Conservation (phyloP, 2,888 invertebrate genomes). For the Patella caerulea region DNA sequence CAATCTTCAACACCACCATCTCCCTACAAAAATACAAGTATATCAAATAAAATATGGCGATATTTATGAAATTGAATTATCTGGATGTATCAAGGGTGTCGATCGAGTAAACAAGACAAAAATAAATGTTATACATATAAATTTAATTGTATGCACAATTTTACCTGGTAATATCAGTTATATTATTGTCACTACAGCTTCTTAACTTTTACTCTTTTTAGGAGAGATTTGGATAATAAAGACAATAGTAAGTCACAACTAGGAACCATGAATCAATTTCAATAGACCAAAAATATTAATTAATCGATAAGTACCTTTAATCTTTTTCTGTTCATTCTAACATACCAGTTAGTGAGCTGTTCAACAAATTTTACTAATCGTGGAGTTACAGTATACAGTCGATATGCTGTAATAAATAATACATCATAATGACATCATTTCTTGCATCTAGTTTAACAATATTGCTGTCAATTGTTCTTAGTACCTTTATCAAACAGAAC, state of each 20-base stretch:
- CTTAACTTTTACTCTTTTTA: not conserved
- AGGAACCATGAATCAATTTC: not conserved
- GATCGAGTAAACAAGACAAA: too few species aligned
- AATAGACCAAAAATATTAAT: not conserved
- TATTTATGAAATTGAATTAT: too few species aligned
- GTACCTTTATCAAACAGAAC: too few species aligned
- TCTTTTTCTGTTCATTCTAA: slow-evolving; percentile 94
- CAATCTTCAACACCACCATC: slow-evolving; percentile 87
- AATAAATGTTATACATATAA: too few species aligned
- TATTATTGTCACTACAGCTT: too few species aligned
- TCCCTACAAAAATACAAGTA: slow-evolving; percentile 75
- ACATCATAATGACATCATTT: too few species aligned
- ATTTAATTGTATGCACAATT: too few species aligned
- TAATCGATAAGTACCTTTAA: slow-evolving; percentile 77
- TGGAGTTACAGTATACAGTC: slow-evolving; percentile 95
- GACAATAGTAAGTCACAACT: not conserved
- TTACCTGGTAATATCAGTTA: too few species aligned
- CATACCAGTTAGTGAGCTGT: slow-evolving; percentile 98
- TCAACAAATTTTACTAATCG: slow-evolving; percentile 95
- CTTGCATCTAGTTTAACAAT: too few species aligned
- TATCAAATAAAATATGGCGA: too few species aligned
- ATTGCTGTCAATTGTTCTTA: too few species aligned
- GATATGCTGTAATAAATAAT: slow-evolving; percentile 78
- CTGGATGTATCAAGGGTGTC: too few species aligned
- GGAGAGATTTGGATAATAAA: not conserved